Base-by-base conservation (phyloP, 2,113 vertebrate genomes). In the Prolemur simus region DNA sequence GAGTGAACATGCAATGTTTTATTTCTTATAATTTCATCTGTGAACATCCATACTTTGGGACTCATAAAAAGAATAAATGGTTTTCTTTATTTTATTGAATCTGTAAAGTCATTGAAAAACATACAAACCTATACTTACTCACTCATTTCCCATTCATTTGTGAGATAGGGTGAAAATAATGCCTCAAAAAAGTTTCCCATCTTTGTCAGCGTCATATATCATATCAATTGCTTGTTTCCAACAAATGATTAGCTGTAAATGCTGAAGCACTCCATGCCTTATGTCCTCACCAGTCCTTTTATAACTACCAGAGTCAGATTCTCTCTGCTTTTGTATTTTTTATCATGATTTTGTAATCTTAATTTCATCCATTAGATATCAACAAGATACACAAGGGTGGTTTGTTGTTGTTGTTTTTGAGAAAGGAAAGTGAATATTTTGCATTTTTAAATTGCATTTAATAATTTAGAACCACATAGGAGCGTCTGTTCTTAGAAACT, bases 41-140 rank as follows among this genome's bases (percentile, higher is more conserved):
- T 37, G 60, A 91, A 37, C 42, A 92, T 47, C 64, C 10, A n/a
- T 80, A 84, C 21, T 29, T 20, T 60, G 91, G 58, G 78, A 54
- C 42, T 12, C 52, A 87, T 95, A 63, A 81, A 95, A 91, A 66
- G 84, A 45, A 96, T 76, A 89, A 83, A 96, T 49, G 5, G 9
- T 91, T 95, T 54, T 97, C 58, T 94, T 21, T 92, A 27, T 88
- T 96, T 95, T 93, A 93, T 94, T 96, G 87, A 96, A 95, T 93
- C 58, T 68, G 11, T 92, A 92, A 92, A 93, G 91, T 96, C 93
- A 84, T 52, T 76, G n/a, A 37, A 81, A 96, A 96, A 86, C n/a
- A 71, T 4, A 85, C 18, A 96, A 73, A 83, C 21, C 21, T 42
- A 63, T 7, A 63, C 29, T 58, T 73, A 18, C 76, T 85, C 64